Evolutionary conservation across 2,797 vertebrate genomes (phyloP).

Genomic region (Acestrorhynchus altus): DNA sequence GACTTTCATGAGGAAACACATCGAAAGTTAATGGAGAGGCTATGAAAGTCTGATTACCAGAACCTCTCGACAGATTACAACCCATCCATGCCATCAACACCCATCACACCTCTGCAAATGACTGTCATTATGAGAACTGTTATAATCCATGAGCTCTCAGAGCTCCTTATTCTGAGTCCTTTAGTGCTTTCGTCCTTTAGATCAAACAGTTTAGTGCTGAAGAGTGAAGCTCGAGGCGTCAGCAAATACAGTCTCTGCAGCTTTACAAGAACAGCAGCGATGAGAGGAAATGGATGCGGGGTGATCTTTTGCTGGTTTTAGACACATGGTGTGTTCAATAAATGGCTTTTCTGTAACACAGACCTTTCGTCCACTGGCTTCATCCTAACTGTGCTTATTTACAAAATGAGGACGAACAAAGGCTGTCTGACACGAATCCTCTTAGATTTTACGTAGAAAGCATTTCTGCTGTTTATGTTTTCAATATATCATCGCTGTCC

Average conservation of each 20-base stretch:
- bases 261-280: conserved; percentile 44
- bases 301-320: conserved; percentile 17
- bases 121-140: conserved; percentile 51
- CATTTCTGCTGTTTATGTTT: too few relatives aligned
- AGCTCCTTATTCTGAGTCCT: conserved; percentile 35
- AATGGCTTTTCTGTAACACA: neutral
- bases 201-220: conserved; percentile 52
- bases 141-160: conserved; percentile 41
- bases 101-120: conserved; percentile 53
- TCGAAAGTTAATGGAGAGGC: conserved; percentile 43
- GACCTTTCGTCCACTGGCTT: neutral
- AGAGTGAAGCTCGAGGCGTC: conserved; percentile 24
- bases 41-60: conserved; percentile 27
- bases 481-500: too few relatives aligned
- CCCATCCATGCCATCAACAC: conserved; percentile 36
- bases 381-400: neutral
- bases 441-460: too few relatives aligned
- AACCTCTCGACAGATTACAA: conserved; percentile 32
- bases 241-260: conserved; percentile 31
- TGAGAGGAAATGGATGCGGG: conserved; percentile 28
- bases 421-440: too few relatives aligned
- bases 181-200: too few relatives aligned
- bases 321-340: neutral
- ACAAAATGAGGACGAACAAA: neutral
- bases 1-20: neutral